These are phyloP conservation scores for Pectinophora gossypiella DNA, from an alignment of 1,140 invertebrate genomes.

Conservation along the genomic window DNA sequence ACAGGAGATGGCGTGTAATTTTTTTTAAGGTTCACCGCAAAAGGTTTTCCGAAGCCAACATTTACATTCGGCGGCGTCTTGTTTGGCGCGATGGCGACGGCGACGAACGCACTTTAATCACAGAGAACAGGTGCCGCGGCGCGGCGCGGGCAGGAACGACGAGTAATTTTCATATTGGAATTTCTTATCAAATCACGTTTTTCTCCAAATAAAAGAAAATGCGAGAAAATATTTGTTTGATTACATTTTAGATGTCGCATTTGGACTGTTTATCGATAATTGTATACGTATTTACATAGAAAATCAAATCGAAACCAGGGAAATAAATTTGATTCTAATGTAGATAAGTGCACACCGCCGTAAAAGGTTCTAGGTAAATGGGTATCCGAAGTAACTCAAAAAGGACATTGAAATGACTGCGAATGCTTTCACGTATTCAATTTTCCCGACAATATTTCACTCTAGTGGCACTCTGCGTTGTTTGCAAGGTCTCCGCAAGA, in stretches of 20 bases:
- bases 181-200: conserved; percentile 45
- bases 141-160: conserved; percentile 38
- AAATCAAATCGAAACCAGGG: conserved; percentile 17
- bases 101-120: conserved; percentile 61
- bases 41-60: conserved; percentile 51
- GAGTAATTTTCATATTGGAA: conserved; percentile 63
- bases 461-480: conserved; percentile 42
- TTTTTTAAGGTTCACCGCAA: conserved; percentile 52
- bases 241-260: neutral
- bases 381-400: conserved; percentile 10
- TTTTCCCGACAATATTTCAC: conserved; percentile 64
- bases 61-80: conserved; percentile 54
- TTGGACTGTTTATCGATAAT: conserved; percentile 8
- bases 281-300: neutral
- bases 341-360: neutral
- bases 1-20: conserved; percentile 41
- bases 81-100: conserved; percentile 33
- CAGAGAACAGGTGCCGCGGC: conserved; percentile 54
- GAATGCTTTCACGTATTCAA: conserved; percentile 67
- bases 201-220: conserved; percentile 13
- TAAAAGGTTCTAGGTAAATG: neutral
- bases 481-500: conserved; percentile 36
- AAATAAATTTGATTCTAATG: neutral
- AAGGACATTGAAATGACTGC: conserved; percentile 36
- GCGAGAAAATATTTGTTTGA: conserved; percentile 19